Percentiles rank a stretch among this genome's conserved stretches.
These are phyloP conservation scores for Stigmatopora argus DNA, from an alignment of 2,113 vertebrate species.

Conservation along the genomic window DNA sequence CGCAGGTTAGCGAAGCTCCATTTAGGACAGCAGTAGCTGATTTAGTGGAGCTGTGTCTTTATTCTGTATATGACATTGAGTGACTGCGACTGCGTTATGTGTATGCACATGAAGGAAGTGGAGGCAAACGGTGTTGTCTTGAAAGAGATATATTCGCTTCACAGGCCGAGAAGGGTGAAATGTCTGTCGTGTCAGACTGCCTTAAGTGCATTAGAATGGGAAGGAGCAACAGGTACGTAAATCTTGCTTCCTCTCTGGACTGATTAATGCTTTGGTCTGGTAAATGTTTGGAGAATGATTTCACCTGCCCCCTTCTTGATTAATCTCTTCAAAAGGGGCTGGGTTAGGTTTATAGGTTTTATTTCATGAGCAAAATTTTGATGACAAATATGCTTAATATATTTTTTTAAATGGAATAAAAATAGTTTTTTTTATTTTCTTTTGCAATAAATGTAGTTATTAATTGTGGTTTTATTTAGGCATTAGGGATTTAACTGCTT, in stretches of 20 bases:
- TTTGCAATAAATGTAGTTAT: no score
- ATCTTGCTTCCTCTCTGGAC: not conserved
- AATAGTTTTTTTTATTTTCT: not conserved
- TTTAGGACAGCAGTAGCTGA: constrained; percentile 2
- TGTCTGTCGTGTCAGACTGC: constrained; percentile 75
- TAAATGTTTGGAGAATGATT: constrained; percentile 1
- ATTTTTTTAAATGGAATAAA: not conserved
- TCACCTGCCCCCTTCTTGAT: not conserved
- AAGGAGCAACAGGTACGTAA: constrained; percentile 71
- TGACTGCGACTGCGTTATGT: constrained; percentile 42
- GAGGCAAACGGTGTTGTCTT: constrained; percentile 23
- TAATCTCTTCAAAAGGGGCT: not conserved
- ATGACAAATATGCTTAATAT: not conserved
- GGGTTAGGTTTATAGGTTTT: not conserved
- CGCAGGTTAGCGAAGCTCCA: constrained; percentile 13
- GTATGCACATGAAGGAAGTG: constrained; percentile 33
- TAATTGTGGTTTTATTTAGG: no score
- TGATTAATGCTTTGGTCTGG: not conserved
- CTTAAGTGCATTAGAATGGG: constrained; percentile 66
- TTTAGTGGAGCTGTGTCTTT: constrained; percentile 3
- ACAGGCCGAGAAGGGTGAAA: constrained; percentile 50
- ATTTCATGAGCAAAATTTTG: no score
- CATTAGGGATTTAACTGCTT: no score
- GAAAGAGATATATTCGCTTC: constrained; percentile 34
- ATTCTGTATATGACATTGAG: constrained; percentile 14